A percentile compares a stretch with the other conserved stretches of the same genome.
Conservation (phyloP, 2,888 invertebrate species). For the Sminthurides aquaticus region DNA sequence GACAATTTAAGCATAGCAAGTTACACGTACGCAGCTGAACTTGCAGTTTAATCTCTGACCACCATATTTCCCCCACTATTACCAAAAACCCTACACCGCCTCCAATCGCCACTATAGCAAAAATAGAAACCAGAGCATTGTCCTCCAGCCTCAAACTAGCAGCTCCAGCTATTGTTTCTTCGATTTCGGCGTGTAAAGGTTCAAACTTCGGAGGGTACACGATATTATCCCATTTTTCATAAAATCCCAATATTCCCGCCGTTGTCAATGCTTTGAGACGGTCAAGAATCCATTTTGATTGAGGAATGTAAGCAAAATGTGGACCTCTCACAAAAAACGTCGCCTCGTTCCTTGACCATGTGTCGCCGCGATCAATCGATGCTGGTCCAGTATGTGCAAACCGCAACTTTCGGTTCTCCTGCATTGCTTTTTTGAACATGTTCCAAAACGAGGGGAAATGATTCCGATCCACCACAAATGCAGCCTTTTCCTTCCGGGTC, state of each 20-base stretch:
- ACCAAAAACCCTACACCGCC: too few species aligned
- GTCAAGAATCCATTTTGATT: neutral
- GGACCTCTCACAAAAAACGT: neutral
- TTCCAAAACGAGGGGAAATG: neutral
- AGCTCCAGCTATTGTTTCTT: too few species aligned
- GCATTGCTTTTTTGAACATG: neutral
- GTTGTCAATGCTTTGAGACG: neutral
- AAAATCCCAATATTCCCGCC: neutral
- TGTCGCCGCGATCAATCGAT: neutral
- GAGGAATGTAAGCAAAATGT: neutral
- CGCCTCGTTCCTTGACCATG: neutral
- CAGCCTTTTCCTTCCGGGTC: neutral
- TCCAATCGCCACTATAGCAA: too few species aligned
- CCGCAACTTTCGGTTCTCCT: neutral
- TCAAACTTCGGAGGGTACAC: too few species aligned
- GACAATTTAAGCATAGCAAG: too few species aligned
- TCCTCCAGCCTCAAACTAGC: too few species aligned
- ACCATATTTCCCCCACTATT: too few species aligned
- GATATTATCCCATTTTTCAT: neutral
- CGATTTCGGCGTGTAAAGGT: too few species aligned
- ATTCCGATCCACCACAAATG: neutral
- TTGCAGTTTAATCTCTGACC: too few species aligned
- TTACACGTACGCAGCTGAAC: too few species aligned
- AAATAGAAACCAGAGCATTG: too few species aligned
- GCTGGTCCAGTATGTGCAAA: neutral